These are phyloP conservation scores for Peromyscus attwateri DNA, from an alignment of 2,797 vertebrate species.

Conservation along the genomic window DNA sequence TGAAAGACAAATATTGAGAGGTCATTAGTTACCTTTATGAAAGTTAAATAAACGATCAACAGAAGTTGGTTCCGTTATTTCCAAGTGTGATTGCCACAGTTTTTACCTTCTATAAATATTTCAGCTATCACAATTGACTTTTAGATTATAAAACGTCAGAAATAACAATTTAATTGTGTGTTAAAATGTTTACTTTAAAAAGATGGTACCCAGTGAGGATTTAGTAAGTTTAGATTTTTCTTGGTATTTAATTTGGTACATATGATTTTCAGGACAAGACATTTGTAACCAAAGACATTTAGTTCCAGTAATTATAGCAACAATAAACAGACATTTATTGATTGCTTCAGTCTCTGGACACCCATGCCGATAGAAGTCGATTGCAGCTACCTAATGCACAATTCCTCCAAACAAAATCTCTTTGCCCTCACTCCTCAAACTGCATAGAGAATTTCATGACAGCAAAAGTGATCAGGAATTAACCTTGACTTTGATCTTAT, in stretches of 20 bases:
- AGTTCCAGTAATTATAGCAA: conserved; percentile 15
- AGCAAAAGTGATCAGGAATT: not conserved
- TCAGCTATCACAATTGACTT: not conserved
- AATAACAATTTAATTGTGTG: not conserved
- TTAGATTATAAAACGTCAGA: conserved; percentile 23
- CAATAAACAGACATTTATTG: not conserved
- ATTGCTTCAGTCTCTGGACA: not conserved
- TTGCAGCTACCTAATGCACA: not conserved
- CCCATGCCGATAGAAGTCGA: not conserved
- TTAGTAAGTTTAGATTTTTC: not conserved
- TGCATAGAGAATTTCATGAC: not conserved
- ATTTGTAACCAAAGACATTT: not conserved
- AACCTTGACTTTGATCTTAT: not conserved
- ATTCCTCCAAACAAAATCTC: not conserved
- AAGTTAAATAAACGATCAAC: not conserved
- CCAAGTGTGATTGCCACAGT: not conserved
- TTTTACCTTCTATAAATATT: conserved; percentile 25
- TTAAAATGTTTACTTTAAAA: not conserved
- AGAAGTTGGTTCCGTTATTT: not conserved
- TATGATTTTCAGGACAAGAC: conserved; percentile 23
- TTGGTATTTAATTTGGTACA: not conserved
- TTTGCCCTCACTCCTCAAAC: not conserved
- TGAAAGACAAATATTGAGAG: not conserved
- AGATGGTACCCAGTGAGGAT: not conserved
- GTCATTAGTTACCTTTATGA: conserved; percentile 9